These are phyloP conservation scores for Periplaneta americana DNA, from an alignment of 1,140 invertebrate species.

Conservation along the genomic window DNA sequence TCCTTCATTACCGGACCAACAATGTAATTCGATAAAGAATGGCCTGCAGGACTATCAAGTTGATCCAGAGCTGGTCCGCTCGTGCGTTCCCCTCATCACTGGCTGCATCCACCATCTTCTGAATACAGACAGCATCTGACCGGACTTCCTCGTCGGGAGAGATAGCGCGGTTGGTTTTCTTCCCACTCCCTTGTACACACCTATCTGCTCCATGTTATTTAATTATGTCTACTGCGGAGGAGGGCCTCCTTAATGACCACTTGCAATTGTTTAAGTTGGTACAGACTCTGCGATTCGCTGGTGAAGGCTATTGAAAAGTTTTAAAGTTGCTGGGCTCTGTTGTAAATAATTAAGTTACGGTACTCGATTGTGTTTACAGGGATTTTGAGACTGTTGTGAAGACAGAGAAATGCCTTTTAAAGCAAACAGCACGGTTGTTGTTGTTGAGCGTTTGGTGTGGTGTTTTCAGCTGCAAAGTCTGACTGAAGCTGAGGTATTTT, in stretches of 20 bases:
- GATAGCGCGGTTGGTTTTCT: not conserved
- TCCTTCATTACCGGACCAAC: slow-evolving; percentile 12
- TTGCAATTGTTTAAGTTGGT: not conserved
- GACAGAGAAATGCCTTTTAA: too few relatives aligned
- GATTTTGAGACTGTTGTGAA: too few relatives aligned
- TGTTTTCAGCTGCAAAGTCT: too few relatives aligned
- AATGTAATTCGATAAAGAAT: slow-evolving; percentile 15
- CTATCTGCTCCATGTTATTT: not conserved
- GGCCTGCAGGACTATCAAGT: not conserved
- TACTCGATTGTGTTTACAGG: too few relatives aligned
- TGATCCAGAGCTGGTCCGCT: not conserved
- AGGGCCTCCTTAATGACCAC: not conserved
- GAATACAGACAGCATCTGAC: not conserved
- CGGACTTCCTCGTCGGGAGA: not conserved
- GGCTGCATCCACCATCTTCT: not conserved
- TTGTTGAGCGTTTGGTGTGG: too few relatives aligned
- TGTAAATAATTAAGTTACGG: too few relatives aligned
- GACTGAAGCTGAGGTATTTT: too few relatives aligned
- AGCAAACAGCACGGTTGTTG: too few relatives aligned
- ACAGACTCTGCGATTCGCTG: too few relatives aligned
- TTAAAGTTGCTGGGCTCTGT: too few relatives aligned
- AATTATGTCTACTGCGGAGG: not conserved
- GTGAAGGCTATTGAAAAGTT: too few relatives aligned
- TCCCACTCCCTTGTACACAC: not conserved
- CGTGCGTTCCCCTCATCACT: not conserved